These are phyloP conservation scores for Zosterops hypoxanthus DNA, from an alignment of 2,113 vertebrate species.

Conservation along the genomic window DNA sequence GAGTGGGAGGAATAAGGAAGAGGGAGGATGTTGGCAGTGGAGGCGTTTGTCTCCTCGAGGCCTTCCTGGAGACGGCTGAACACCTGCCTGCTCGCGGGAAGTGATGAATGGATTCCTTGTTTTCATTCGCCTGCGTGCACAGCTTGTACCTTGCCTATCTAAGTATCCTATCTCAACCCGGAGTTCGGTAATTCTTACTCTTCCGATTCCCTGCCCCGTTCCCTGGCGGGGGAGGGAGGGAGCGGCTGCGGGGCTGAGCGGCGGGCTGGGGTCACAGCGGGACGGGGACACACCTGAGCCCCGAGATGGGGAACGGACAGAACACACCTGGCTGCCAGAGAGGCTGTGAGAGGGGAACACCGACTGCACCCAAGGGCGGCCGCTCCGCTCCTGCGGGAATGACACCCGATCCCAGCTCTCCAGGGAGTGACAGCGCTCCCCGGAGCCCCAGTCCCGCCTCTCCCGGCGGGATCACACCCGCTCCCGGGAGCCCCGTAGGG, in stretches of 20 bases:
- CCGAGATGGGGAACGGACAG: neutral
- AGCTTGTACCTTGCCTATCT: neutral
- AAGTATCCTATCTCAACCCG: neutral
- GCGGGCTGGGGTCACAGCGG: neutral
- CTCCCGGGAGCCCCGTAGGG: neutral
- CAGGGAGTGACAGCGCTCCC: too few species aligned
- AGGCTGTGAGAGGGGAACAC: neutral
- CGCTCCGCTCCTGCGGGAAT: neutral
- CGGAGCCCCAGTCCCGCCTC: too few species aligned
- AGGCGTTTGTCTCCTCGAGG: accelerated
- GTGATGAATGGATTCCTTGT: neutral
- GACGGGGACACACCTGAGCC: neutral
- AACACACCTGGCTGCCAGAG: neutral
- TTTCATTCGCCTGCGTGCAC: neutral
- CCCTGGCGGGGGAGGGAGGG: too few species aligned
- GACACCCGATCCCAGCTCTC: neutral
- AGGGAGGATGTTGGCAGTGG: accelerated
- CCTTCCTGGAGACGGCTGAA: neutral
- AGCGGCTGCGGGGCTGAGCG: neutral
- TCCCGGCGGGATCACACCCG: neutral
- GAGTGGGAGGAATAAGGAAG: neutral
- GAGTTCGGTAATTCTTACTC: neutral
- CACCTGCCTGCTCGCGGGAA: neutral
- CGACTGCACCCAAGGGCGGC: neutral
- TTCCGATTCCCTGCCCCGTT: too few species aligned